Percentiles rank a stretch among this genome's conserved stretches.
These are phyloP conservation scores for Alca torda DNA, from an alignment of 2,797 vertebrate genomes.

Conservation along the genomic window DNA sequence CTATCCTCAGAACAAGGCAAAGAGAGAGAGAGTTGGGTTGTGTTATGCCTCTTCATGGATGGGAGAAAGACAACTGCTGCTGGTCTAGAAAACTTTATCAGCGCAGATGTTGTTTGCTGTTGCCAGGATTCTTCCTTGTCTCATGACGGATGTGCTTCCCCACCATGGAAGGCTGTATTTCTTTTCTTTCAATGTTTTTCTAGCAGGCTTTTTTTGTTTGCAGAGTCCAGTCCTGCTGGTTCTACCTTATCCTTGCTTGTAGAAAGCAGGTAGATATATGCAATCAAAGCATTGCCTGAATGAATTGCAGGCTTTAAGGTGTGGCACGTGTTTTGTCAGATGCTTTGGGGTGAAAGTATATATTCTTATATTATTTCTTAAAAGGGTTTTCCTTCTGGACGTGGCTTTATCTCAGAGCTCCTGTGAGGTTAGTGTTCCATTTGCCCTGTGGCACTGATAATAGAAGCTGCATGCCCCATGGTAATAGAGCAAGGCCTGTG, in stretches of 20 bases:
- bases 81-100: neutral
- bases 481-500: neutral
- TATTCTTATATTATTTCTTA: neutral
- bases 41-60: neutral
- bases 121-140: neutral
- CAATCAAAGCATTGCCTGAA: neutral
- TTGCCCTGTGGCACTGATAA: accelerated
- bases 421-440: neutral
- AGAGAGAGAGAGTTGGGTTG: neutral
- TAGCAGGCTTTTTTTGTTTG: neutral
- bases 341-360: neutral
- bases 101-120: neutral
- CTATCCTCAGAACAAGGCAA: neutral
- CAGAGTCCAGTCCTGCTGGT: neutral
- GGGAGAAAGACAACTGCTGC: neutral
- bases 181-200: neutral
- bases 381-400: neutral
- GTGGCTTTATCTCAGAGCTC: neutral
- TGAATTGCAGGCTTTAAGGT: neutral
- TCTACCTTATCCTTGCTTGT: neutral
- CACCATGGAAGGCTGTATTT: neutral
- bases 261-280: neutral
- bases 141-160: accelerated
- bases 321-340: neutral
- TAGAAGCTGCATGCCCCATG: neutral